Conservation (phyloP, 2,797 vertebrate species). For the Atherinosoma microstoma region DNA sequence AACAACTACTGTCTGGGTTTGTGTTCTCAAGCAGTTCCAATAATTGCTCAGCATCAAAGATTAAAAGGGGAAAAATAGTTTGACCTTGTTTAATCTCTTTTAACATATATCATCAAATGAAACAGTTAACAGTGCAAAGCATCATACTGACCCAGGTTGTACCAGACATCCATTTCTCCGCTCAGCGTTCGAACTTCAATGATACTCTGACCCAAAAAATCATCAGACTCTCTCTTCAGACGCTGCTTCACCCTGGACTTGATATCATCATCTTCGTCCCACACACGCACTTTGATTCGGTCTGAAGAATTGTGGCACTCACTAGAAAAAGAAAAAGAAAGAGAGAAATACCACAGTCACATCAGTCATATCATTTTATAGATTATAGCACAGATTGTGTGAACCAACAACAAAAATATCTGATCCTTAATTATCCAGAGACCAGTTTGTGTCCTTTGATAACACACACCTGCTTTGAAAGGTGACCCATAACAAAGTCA, state of each 20-base stretch:
- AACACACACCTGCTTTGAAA: not conserved
- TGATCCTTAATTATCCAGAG: too few species aligned
- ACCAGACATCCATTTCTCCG: slow-evolving; percentile 99
- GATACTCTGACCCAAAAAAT: slow-evolving; percentile 98
- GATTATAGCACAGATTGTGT: too few species aligned
- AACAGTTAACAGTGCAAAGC: not conserved
- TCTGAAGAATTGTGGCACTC: slow-evolving; percentile 99
- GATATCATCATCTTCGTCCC: slow-evolving; percentile 99
- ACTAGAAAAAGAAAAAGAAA: slow-evolving; percentile 67
- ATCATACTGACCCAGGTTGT: slow-evolving; percentile 92
- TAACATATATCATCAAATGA: not conserved
- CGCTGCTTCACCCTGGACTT: slow-evolving; percentile 98
- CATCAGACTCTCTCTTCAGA: slow-evolving; percentile 96
- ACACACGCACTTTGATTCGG: slow-evolving; percentile 97
- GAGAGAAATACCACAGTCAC: not conserved
- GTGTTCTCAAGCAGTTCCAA: not conserved
- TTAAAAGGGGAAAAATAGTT: not conserved
- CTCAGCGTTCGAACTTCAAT: slow-evolving; percentile 98
- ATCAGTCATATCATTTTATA: not conserved
- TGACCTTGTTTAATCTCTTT: not conserved
- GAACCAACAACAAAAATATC: too few species aligned
- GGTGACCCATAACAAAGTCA: not conserved
- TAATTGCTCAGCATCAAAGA: not conserved
- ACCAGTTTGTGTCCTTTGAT: too few species aligned
- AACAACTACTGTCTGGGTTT: not conserved